A percentile compares a stretch with the other conserved stretches of the same genome.
Conservation (phyloP, 2,113 vertebrate genomes). For the Pseudois nayaur region DNA sequence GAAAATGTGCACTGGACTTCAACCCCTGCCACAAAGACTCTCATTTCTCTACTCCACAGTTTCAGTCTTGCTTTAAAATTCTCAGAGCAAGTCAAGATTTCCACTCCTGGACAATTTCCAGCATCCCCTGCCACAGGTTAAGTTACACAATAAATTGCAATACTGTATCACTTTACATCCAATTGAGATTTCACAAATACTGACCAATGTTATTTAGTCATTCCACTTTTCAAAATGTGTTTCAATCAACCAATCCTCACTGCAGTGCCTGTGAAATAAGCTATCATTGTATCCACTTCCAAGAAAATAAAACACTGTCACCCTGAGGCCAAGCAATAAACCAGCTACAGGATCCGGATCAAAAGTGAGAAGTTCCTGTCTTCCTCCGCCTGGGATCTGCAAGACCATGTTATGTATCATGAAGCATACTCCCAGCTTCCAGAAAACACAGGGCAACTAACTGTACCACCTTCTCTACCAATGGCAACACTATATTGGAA, state of each 20-base stretch:
- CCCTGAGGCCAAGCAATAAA: slow-evolving; percentile 32
- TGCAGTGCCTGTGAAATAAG: slow-evolving; percentile 36
- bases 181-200: slow-evolving; percentile 49
- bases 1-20: neutral
- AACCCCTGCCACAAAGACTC: neutral
- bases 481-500: neutral
- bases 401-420: neutral
- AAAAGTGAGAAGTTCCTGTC: neutral
- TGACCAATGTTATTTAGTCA: slow-evolving; percentile 30
- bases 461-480: neutral
- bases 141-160: slow-evolving; percentile 18
- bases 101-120: neutral
- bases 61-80: slow-evolving; percentile 9
- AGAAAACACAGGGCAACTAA: neutral
- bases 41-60: neutral
- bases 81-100: slow-evolving; percentile 34
- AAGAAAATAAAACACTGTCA: slow-evolving; percentile 39
- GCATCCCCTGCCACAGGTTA: neutral
- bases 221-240: slow-evolving; percentile 7
- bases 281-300: slow-evolving; percentile 18
- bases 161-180: neutral
- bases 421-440: neutral
- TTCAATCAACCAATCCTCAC: slow-evolving; percentile 39
- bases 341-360: neutral
- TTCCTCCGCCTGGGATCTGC: neutral